phyloP scores from a whole-genome alignment of 2,113 vertebrate genomes.

The Proteles cristata region DNA sequence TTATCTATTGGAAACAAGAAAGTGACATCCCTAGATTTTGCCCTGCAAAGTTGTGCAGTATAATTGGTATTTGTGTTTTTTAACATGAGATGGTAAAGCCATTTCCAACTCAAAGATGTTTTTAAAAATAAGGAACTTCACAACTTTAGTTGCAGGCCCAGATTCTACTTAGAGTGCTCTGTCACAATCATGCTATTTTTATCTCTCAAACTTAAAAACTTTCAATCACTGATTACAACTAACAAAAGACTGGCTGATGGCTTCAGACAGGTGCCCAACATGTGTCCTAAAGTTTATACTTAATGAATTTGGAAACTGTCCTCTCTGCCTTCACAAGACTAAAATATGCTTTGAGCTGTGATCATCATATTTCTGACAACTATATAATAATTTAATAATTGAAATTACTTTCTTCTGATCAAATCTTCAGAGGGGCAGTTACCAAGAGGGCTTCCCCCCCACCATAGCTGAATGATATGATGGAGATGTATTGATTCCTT shows the following conservation, averaged over 20 bases:
- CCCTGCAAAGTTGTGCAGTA: not conserved
- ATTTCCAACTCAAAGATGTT: not conserved
- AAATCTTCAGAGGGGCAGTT: not conserved
- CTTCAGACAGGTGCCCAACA: slow-evolving; percentile 74
- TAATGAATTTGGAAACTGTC: slow-evolving; percentile 73
- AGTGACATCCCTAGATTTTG: not conserved
- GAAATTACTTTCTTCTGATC: not conserved
- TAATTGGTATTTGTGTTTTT: not conserved
- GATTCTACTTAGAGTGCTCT: slow-evolving; percentile 45
- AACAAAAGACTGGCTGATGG: slow-evolving; percentile 80
- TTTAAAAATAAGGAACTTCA: not conserved
- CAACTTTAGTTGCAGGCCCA: not conserved
- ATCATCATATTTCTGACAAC: slow-evolving; percentile 31
- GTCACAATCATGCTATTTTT: slow-evolving; percentile 73
- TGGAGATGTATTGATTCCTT: not conserved
- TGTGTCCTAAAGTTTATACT: slow-evolving; percentile 70
- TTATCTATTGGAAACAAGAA: not conserved
- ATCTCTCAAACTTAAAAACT: slow-evolving; percentile 74
- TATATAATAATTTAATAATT: slow-evolving; percentile 52
- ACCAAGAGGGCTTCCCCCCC: not conserved
- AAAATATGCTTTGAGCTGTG: slow-evolving; percentile 69
- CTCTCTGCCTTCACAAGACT: slow-evolving; percentile 74
- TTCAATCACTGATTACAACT: slow-evolving; percentile 82
- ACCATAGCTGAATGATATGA: not conserved
- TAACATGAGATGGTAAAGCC: not conserved